These are phyloP conservation scores for Physocephala rufipes DNA, from an alignment of 2,888 invertebrate species.

Conservation along the genomic window DNA sequence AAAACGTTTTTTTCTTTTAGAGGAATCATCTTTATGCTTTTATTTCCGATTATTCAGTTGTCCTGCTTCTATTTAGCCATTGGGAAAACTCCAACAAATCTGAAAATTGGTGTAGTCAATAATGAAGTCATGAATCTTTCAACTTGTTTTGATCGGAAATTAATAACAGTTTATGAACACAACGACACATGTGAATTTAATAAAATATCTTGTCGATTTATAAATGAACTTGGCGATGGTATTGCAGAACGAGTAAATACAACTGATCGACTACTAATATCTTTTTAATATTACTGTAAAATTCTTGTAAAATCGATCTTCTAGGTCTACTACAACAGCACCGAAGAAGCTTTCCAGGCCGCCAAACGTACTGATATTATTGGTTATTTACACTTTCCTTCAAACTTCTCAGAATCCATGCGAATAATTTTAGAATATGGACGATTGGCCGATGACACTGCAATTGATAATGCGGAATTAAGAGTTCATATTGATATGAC, in stretches of 20 bases:
- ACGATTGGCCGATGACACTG: conserved; percentile 68
- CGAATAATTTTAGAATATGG: conserved; percentile 71
- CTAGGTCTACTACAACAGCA: conserved; percentile 68
- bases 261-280: conserved; percentile 20
- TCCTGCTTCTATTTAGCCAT: conserved; percentile 82
- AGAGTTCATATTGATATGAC: conserved; percentile 79
- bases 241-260: conserved; percentile 66
- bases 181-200: conserved; percentile 68
- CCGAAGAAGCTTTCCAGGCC: conserved; percentile 68
- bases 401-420: conserved; percentile 77
- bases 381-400: conserved; percentile 75
- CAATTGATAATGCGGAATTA: conserved; percentile 72
- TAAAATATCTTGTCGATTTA: conserved; percentile 72
- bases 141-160: conserved; percentile 63
- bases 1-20: conserved; percentile 67
- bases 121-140: conserved; percentile 72
- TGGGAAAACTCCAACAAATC: conserved; percentile 77
- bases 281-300: background rate
- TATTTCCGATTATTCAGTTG: conserved; percentile 84
- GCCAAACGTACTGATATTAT: conserved; percentile 69
- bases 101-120: conserved; percentile 82
- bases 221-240: conserved; percentile 70
- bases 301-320: conserved; percentile 34
- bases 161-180: conserved; percentile 63
- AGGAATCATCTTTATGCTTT: conserved; percentile 80